Base-by-base conservation (phyloP, 1,140 invertebrate genomes). In the Scaptomyza hsui region DNA sequence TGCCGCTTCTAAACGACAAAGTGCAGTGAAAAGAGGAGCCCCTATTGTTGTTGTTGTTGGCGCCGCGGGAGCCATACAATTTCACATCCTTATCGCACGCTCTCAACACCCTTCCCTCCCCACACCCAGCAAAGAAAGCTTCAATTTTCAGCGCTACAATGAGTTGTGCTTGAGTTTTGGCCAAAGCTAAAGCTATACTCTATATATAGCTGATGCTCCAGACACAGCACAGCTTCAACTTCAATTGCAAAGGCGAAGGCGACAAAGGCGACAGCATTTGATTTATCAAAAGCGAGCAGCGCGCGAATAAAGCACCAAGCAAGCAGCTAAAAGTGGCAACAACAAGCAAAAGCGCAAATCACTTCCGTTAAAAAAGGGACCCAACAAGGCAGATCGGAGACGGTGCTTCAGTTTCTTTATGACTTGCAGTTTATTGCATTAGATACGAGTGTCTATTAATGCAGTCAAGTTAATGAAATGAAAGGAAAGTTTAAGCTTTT, bases 61-160 rank as follows among this genome's bases (percentile, higher is more conserved):
- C 47, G 49, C 41, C 72, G 47, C 76, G 56, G 69, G 60, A 76
- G 81, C 81, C 72, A 65, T 86, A 88, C 78, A 86, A 86, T 81
- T 88, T 77, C 62, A 75, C 82, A 81, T 88, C 81, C 81, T 78
- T 88, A 88, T 86, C 81, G 69, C 57, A 53, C 24, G 52, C 72
- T 63, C 71, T 85, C 57, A 74, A 13, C 45, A 12, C 21, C 24
- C 21, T 10, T 57, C 70, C 53, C 59, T 41, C 57, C 63, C 39
- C 44, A 12, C 19, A 10, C 0, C 10, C 6, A 68, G 45, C 68
- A 81, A 77, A 68, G 77, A 77, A 64, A 85, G 63, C 82, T 88
- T 88, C 81, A 86, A 86, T 88, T 85, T 86, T 35, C 60, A 49
- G 77, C 69, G 56, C 61, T 57, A 82, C 79, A 81, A 81, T 74